Conservation (phyloP, 2,113 vertebrate genomes). For the Propithecus coquereli region DNA sequence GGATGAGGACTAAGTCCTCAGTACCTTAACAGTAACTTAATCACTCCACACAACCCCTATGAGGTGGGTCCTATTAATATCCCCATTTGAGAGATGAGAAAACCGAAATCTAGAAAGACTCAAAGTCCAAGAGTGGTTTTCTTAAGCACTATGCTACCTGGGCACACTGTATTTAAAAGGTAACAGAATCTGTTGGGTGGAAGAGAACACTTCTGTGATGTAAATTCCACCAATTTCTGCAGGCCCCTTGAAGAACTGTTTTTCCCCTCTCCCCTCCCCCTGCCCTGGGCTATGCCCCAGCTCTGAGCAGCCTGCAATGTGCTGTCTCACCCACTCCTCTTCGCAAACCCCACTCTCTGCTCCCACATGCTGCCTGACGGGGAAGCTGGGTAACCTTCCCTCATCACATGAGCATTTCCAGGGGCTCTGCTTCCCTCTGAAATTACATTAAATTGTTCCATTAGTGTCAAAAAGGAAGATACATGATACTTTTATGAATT, state of each 20-base stretch:
- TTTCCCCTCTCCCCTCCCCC: not conserved
- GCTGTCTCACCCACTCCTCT: not conserved
- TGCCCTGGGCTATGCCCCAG: not conserved
- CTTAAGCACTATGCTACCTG: not conserved
- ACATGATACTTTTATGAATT: constrained; percentile 69
- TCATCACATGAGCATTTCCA: not conserved
- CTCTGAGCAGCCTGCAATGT: not conserved
- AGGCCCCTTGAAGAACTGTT: not conserved
- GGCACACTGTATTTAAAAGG: not conserved
- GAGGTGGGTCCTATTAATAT: not conserved
- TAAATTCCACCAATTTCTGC: not conserved
- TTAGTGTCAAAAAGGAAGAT: constrained; percentile 73
- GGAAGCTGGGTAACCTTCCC: constrained; percentile 13
- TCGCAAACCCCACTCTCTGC: not conserved
- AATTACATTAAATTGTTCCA: constrained; percentile 74
- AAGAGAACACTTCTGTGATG: not conserved
- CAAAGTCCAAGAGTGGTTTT: not conserved
- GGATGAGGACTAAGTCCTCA: not conserved
- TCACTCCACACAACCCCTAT: not conserved
- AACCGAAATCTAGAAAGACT: not conserved
- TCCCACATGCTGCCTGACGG: not conserved
- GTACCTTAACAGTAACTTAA: not conserved
- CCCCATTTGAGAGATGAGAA: not conserved
- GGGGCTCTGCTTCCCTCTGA: constrained; percentile 27
- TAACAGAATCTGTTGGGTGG: not conserved